A percentile compares a stretch with the other conserved stretches of the same genome.
Evolutionary conservation across 2,888 invertebrate species (phyloP).

Genomic region (Biston stratarius): DNA sequence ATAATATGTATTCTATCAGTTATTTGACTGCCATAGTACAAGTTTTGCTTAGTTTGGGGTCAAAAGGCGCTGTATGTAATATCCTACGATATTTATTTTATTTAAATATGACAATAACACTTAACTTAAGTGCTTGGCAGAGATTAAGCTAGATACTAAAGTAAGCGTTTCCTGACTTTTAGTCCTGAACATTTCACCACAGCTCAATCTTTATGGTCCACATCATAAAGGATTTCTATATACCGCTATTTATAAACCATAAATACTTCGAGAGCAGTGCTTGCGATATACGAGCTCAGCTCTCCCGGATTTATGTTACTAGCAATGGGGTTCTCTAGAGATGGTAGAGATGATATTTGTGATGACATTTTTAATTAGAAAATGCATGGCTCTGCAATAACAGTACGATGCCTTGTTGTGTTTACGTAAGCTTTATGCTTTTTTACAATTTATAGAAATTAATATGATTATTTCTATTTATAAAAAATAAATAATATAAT

Average conservation of each 20-base stretch:
- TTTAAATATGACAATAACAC: no score
- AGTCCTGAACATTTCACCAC: slow-evolving; percentile 1
- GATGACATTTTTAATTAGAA: background rate
- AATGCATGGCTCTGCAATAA: background rate
- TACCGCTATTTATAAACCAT: slow-evolving; percentile 36
- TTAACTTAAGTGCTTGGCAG: background rate
- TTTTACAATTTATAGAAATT: no score
- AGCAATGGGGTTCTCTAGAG: slow-evolving; percentile 7
- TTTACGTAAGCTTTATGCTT: background rate
- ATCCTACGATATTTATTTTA: no score
- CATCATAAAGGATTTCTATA: slow-evolving; percentile 32
- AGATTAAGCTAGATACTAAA: background rate
- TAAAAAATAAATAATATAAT: no score
- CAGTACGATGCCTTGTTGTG: background rate
- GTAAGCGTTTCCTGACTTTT: slow-evolving; percentile 9
- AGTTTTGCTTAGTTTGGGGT: no score
- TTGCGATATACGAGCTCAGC: slow-evolving; percentile 30
- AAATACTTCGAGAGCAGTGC: slow-evolving; percentile 34
- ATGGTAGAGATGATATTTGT: background rate
- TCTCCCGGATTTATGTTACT: slow-evolving; percentile 22
- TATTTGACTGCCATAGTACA: no score
- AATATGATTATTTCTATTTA: no score
- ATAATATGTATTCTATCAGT: no score
- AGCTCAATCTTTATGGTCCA: slow-evolving; percentile 21
- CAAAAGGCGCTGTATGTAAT: no score